Conservation (phyloP, 2,888 invertebrate species). For the Lithosia quadra region DNA sequence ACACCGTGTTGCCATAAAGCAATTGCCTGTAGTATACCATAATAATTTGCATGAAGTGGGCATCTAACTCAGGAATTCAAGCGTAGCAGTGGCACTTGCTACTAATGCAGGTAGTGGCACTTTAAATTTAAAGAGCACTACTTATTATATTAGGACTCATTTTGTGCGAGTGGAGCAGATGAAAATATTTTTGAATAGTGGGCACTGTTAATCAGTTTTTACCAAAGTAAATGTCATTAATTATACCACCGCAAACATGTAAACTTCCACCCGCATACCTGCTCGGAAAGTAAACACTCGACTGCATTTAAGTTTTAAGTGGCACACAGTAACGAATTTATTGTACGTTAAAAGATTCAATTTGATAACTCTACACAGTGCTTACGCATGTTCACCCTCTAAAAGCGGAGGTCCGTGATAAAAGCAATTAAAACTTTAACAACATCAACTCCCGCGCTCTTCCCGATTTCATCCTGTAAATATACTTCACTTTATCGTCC, state of each 20-base stretch:
- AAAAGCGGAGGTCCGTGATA: constrained; percentile 76
- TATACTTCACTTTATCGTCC: constrained; percentile 62
- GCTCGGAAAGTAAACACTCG: constrained; percentile 21
- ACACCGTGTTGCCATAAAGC: neutral
- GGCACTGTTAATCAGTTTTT: neutral
- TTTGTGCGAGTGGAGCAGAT: neutral
- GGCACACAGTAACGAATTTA: constrained; percentile 54
- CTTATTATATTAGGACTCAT: neutral
- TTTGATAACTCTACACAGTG: constrained; percentile 70
- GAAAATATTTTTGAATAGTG: neutral
- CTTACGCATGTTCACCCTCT: constrained; percentile 73
- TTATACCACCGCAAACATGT: constrained; percentile 31
- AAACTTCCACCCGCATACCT: constrained; percentile 24
- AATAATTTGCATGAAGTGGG: too few species aligned
- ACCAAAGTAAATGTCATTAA: constrained; percentile 17
- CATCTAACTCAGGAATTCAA: too few species aligned
- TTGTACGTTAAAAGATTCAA: constrained; percentile 70
- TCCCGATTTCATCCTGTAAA: constrained; percentile 64
- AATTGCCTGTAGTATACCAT: neutral
- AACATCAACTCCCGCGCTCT: constrained; percentile 72
- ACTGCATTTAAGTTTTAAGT: constrained; percentile 51
- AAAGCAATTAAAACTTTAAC: constrained; percentile 85
- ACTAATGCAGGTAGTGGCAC: neutral
- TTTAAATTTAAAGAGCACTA: neutral
- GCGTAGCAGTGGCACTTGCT: neutral